Evolutionary conservation across 92 coral and sea anemone species (phyloP).

Genomic region (Parazoanthus atlanticus): DNA sequence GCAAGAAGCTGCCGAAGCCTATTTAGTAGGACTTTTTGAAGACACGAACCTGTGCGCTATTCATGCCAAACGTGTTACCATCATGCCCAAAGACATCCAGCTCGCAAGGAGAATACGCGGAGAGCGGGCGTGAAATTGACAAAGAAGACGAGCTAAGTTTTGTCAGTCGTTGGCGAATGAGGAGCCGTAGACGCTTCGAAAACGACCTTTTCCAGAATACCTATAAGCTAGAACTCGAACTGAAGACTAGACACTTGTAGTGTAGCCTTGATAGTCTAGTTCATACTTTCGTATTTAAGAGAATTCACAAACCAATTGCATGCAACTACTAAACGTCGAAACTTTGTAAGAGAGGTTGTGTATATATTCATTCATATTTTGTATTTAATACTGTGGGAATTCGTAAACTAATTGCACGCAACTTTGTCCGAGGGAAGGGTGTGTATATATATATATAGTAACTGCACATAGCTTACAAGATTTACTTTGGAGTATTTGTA

Average conservation of each 20-base stretch:
- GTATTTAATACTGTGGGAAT: not conserved
- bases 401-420: not conserved
- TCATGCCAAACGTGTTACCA: conserved; percentile 41
- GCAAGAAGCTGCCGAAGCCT: conserved; percentile 89
- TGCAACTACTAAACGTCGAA: not conserved
- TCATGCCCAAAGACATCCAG: conserved; percentile 57
- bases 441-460: not conserved
- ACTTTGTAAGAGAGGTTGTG: not conserved
- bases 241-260: not conserved
- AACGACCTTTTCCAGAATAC: not conserved
- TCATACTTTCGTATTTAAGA: not conserved
- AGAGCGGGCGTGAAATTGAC: conserved; percentile 70
- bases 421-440: not conserved
- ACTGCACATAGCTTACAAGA: too few species aligned
- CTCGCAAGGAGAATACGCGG: conserved; percentile 92
- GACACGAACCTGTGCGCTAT: conserved; percentile 95
- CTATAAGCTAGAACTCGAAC: not conserved
- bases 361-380: not conserved
- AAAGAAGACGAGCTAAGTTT: not conserved
- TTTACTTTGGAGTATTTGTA: too few species aligned
- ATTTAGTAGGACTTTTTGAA: conserved; percentile 89
- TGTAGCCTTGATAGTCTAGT: not conserved
- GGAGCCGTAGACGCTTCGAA: not conserved
- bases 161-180: not conserved
- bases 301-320: not conserved